phyloP scores from a whole-genome alignment of 2,113 vertebrate genomes.

The Tetrao urogallus region DNA sequence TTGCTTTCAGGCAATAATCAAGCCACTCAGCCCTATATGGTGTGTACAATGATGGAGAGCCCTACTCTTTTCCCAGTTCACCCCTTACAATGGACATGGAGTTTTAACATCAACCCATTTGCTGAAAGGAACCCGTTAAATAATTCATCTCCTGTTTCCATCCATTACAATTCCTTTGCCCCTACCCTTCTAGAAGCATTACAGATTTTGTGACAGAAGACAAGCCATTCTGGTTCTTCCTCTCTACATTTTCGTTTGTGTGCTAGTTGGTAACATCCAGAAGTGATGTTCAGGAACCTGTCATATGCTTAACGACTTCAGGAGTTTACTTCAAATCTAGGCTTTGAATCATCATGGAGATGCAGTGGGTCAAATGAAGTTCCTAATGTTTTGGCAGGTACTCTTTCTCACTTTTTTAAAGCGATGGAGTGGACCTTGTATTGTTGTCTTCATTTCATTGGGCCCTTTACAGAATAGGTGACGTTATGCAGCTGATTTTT shows the following conservation, averaged over 20 bases:
- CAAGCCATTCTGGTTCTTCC: background rate
- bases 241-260: background rate
- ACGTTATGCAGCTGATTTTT: background rate
- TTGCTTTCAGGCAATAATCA: background rate
- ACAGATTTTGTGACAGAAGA: background rate
- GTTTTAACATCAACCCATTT: conserved; percentile 28
- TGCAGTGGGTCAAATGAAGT: background rate
- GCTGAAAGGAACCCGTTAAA: conserved; percentile 43
- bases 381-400: background rate
- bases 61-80: background rate
- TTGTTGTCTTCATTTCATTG: conserved; percentile 9
- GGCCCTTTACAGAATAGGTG: conserved; percentile 16
- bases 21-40: background rate
- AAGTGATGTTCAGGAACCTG: conserved; percentile 39
- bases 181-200: background rate
- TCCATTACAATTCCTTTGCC: background rate
- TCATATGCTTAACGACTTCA: conserved; percentile 18
- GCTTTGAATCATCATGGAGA: conserved; percentile 14
- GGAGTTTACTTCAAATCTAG: conserved; percentile 7
- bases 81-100: background rate
- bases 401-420: conserved; percentile 38
- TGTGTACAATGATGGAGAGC: background rate
- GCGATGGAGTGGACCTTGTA: background rate
- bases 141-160: conserved; percentile 30
- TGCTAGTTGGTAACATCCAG: background rate